A percentile compares a stretch with the other conserved stretches of the same genome.
Evolutionary conservation across 2,113 vertebrate genomes (phyloP).

Genomic region (Myotis brandtii): DNA sequence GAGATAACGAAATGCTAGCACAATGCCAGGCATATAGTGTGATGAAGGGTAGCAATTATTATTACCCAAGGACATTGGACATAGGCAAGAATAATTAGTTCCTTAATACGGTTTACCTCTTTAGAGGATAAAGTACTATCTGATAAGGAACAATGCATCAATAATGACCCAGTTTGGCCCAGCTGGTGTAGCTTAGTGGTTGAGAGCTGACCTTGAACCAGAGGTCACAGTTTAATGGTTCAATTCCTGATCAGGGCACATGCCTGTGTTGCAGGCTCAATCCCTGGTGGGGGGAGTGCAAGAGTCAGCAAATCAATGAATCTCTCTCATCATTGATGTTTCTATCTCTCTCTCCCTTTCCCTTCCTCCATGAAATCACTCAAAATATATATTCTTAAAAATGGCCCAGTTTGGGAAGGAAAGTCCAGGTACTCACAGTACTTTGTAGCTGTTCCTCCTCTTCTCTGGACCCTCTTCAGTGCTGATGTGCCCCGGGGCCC

Average conservation of each 20-base stretch:
- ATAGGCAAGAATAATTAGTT: neutral
- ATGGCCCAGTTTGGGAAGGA: constrained; percentile 38
- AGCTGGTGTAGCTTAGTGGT: neutral
- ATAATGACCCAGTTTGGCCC: constrained; percentile 1
- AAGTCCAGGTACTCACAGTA: neutral
- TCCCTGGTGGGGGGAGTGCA: no score
- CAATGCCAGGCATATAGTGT: neutral
- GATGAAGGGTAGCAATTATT: constrained; percentile 14
- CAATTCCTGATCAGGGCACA: no score
- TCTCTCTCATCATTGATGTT: no score
- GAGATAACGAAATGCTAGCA: neutral
- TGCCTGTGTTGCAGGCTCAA: no score
- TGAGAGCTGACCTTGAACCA: neutral
- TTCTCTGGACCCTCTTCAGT: neutral
- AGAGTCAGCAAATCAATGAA: no score
- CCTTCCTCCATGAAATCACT: neutral
- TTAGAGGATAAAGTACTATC: constrained; percentile 29
- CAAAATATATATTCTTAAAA: neutral
- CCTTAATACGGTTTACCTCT: neutral
- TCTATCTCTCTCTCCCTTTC: neutral
- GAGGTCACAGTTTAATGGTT: no score
- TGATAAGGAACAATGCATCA: neutral
- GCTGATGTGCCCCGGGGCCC: neutral
- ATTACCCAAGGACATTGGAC: neutral
- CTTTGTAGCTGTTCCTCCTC: neutral